Conservation (phyloP, 2,113 vertebrate genomes). For the Chitala chitala region DNA sequence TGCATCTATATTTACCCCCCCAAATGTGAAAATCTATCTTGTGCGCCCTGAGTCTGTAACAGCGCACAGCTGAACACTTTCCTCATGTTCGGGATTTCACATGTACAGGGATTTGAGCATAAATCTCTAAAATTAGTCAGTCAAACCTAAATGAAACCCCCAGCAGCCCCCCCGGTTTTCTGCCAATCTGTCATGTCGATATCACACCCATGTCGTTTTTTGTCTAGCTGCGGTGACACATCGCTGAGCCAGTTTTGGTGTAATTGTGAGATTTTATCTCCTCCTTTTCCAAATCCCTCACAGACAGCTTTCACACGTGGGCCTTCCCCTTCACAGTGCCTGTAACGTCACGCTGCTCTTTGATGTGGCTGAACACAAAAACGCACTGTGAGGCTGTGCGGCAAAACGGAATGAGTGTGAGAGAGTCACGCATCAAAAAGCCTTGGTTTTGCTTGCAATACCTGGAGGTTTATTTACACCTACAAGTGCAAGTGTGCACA, state of each 20-base stretch:
- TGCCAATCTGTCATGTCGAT: slow-evolving; percentile 5
- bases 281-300: slow-evolving; percentile 6
- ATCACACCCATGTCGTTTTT: slow-evolving; percentile 9
- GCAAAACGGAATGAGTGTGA: slow-evolving; percentile 9
- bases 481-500: too few species aligned
- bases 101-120: slow-evolving; percentile 13
- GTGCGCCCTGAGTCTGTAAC: background rate
- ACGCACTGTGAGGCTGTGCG: background rate
- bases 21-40: too few species aligned
- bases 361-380: slow-evolving; percentile 25
- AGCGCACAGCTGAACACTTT: background rate
- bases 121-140: slow-evolving; percentile 15
- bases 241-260: background rate
- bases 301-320: slow-evolving; percentile 24
- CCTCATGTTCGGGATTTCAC: background rate
- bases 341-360: slow-evolving; percentile 23
- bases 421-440: background rate
- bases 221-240: background rate
- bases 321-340: too few species aligned
- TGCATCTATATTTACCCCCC: too few species aligned
- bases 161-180: background rate
- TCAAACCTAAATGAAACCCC: background rate
- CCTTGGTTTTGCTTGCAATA: too few species aligned
- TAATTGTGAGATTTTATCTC: slow-evolving; percentile 17
- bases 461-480: too few species aligned